Conservation (phyloP, 1,140 invertebrate species). For the Saccostrea echinata region DNA sequence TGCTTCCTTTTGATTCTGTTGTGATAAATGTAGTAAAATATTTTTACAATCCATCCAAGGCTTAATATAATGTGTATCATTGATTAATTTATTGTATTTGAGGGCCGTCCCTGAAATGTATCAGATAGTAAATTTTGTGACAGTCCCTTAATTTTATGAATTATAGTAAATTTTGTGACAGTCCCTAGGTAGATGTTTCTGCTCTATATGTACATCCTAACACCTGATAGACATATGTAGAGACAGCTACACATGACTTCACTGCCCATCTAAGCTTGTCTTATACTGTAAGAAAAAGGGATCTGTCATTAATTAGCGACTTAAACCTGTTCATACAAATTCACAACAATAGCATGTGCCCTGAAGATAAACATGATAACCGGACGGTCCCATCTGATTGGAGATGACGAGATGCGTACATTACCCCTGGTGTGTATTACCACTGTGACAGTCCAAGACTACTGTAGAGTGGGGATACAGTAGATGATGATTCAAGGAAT, state of each 20-base stretch:
- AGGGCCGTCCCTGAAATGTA: too few relatives aligned
- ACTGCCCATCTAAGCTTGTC: not conserved
- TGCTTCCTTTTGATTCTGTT: too few relatives aligned
- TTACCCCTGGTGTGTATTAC: not conserved
- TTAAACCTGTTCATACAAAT: slow-evolving; percentile 18
- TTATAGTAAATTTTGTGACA: slow-evolving; percentile 13
- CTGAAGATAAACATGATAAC: slow-evolving; percentile 25
- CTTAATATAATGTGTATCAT: too few relatives aligned
- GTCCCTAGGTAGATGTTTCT: not conserved
- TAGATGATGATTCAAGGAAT: not conserved
- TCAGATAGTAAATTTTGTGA: not conserved
- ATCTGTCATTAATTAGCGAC: not conserved
- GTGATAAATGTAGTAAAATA: too few relatives aligned
- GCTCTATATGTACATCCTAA: not conserved
- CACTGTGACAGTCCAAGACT: not conserved
- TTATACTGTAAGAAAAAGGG: not conserved
- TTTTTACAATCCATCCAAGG: too few relatives aligned
- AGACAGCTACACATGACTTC: not conserved
- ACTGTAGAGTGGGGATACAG: not conserved
- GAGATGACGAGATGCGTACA: slow-evolving; percentile 10
- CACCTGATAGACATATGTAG: not conserved
- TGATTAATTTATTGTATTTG: too few relatives aligned
- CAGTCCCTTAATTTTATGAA: not conserved
- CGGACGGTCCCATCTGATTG: not conserved
- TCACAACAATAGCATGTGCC: slow-evolving; percentile 26